phyloP scores from a whole-genome alignment of 1,140 invertebrate genomes.

The Melipona quadrifasciata region DNA sequence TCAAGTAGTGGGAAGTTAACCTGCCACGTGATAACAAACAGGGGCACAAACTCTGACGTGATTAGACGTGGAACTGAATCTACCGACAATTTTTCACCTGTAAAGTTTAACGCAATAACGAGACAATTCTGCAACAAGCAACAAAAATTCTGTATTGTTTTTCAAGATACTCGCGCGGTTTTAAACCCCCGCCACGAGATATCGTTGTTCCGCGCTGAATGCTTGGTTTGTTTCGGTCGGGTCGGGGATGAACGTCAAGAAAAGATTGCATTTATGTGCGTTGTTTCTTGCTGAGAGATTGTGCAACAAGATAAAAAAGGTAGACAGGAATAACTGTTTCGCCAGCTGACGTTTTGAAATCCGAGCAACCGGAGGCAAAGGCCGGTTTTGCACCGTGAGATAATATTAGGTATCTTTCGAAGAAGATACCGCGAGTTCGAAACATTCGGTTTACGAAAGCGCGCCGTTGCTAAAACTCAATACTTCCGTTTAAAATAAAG shows the following conservation, averaged over 20 bases:
- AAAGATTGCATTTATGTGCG: neutral
- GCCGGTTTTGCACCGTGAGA: neutral
- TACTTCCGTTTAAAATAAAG: neutral
- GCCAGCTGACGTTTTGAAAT: neutral
- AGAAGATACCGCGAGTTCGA: neutral
- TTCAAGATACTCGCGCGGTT: neutral
- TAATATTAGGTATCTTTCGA: neutral
- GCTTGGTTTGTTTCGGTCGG: neutral
- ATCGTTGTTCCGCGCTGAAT: slow-evolving; percentile 18
- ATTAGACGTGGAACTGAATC: neutral
- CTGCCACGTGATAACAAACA: slow-evolving; percentile 28
- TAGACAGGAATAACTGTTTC: neutral
- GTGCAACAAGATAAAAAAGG: neutral
- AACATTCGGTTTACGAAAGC: neutral
- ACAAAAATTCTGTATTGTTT: neutral
- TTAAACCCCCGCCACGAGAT: slow-evolving; percentile 18
- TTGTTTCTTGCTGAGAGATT: neutral
- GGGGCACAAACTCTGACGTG: slow-evolving; percentile 15
- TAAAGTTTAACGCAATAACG: neutral
- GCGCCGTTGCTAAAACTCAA: neutral
- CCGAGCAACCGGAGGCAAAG: neutral
- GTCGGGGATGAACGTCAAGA: neutral
- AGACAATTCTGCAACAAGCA: no score
- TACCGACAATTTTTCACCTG: neutral
- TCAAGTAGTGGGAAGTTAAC: slow-evolving; percentile 1